phyloP scores from a whole-genome alignment of 2,113 vertebrate species.

The Pomatostomus ruficeps region DNA sequence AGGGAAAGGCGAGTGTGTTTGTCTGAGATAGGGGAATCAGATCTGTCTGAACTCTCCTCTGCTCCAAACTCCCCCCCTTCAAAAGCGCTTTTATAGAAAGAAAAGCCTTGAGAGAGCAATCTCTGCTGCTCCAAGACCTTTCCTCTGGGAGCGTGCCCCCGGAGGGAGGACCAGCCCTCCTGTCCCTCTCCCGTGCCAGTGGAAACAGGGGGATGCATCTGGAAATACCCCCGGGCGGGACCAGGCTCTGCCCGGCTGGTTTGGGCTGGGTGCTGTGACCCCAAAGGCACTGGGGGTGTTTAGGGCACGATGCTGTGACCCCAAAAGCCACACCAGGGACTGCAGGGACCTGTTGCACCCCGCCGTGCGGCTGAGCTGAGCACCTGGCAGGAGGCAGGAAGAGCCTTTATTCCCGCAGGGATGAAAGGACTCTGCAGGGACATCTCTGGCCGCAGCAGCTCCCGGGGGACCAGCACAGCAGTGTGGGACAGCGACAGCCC shows the following conservation, averaged over 20 bases:
- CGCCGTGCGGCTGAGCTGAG: rapidly evolving
- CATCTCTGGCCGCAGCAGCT: neutral
- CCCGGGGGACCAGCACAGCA: rapidly evolving
- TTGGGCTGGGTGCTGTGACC: neutral
- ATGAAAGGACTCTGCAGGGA: neutral
- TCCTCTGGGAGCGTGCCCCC: neutral
- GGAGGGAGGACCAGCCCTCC: neutral
- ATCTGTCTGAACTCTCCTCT: conserved; percentile 21
- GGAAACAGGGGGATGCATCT: rapidly evolving
- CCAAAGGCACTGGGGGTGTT: too few species aligned
- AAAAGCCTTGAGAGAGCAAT: neutral
- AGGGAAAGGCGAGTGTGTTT: conserved; percentile 11
- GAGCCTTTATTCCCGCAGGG: neutral
- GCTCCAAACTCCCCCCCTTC: neutral
- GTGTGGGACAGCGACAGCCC: neutral
- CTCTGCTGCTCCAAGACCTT: neutral
- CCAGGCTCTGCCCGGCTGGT: rapidly evolving
- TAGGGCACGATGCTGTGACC: neutral
- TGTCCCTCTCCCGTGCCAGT: neutral
- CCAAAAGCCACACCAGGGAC: neutral
- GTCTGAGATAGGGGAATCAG: conserved; percentile 37
- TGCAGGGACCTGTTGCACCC: neutral
- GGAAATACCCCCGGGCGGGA: rapidly evolving
- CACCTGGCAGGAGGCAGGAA: neutral
- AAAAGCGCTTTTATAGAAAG: neutral